Evolutionary conservation across 1,140 invertebrate species (phyloP).

Genomic region (Platorchestia sp.): DNA sequence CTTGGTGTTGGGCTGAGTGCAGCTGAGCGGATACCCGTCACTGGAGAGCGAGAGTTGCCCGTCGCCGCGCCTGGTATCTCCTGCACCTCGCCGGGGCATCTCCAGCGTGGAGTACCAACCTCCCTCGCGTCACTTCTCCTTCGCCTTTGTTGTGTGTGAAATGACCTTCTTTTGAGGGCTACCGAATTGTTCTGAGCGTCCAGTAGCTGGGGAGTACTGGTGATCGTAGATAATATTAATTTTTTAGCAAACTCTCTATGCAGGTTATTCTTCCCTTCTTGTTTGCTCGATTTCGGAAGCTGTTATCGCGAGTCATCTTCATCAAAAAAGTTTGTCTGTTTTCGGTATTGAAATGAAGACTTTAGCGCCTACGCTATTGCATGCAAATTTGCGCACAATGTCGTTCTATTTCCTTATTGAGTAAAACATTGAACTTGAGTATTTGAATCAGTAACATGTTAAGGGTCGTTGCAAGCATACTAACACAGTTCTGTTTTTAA

Average conservation of each 20-base stretch:
- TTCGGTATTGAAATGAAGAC: background rate
- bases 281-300: background rate
- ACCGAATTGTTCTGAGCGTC: background rate
- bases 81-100: background rate
- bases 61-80: background rate
- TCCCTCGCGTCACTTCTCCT: background rate
- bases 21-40: background rate
- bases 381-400: background rate
- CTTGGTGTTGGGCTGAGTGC: background rate
- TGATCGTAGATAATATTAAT: too few relatives aligned
- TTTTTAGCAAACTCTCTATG: too few relatives aligned
- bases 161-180: background rate
- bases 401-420: background rate
- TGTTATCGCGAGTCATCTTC: background rate
- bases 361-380: too few relatives aligned
- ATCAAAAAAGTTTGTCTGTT: background rate
- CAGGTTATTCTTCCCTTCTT: background rate
- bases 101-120: background rate
- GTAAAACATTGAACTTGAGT: background rate
- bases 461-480: background rate
- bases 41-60: background rate
- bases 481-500: background rate
- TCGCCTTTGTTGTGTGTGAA: background rate
- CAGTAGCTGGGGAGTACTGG: background rate
- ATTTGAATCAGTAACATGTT: background rate